These are phyloP conservation scores for Tetraodon nigroviridis DNA, from an alignment of 2,113 vertebrate genomes.

Conservation along the genomic window DNA sequence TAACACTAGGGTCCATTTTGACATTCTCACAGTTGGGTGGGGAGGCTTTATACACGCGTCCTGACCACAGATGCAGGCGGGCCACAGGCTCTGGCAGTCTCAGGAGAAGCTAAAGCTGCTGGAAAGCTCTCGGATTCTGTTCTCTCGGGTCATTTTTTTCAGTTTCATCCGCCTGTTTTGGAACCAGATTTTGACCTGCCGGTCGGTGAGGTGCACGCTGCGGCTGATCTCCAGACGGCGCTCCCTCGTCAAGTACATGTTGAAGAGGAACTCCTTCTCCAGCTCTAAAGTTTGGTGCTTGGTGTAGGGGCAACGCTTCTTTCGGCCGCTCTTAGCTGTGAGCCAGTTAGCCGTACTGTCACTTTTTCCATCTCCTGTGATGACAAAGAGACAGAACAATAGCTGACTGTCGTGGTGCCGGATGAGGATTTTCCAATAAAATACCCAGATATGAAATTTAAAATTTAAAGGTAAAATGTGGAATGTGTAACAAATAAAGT, in stretches of 20 bases:
- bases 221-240: conserved; percentile 99
- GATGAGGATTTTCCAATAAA: neutral
- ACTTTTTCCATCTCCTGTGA: conserved; percentile 83
- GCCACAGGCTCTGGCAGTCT: conserved; percentile 75
- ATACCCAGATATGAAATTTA: neutral
- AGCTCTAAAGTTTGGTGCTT: conserved; percentile 99
- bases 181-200: conserved; percentile 99
- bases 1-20: conserved; percentile 59
- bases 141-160: conserved; percentile 99
- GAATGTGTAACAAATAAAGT: neutral
- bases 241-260: conserved; percentile 99
- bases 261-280: conserved; percentile 99
- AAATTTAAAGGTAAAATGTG: neutral
- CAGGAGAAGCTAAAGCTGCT: conserved; percentile 96
- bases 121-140: conserved; percentile 95
- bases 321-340: conserved; percentile 95
- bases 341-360: conserved; percentile 93
- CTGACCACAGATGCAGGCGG: conserved; percentile 52
- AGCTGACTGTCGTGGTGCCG: conserved; percentile 44
- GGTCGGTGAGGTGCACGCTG: conserved; percentile 97
- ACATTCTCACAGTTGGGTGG: conserved; percentile 55
- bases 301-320: conserved; percentile 98
- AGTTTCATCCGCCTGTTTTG: conserved; percentile 99
- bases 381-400: conserved; percentile 54
- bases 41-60: conserved; percentile 37